Evolutionary conservation across 1,140 invertebrate species (phyloP).

Genomic region (Zaprionus lachaisei): DNA sequence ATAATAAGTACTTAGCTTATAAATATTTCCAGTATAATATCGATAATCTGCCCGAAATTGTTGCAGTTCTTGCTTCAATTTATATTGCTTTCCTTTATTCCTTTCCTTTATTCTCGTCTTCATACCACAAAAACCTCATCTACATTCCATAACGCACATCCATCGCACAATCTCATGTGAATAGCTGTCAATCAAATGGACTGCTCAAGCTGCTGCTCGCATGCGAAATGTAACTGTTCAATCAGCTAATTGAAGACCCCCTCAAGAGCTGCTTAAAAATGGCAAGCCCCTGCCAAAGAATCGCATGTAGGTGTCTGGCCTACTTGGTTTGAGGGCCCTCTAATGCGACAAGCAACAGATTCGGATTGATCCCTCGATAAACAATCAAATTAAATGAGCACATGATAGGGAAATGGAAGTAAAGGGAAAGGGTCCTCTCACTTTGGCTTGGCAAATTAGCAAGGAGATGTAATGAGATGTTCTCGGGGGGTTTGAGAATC

Average conservation of each 20-base stretch:
- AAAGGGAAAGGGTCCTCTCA: conserved; percentile 8
- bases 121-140: neutral
- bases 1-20: too few relatives aligned
- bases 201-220: neutral
- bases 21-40: too few relatives aligned
- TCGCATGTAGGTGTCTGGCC: neutral
- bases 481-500: neutral
- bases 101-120: neutral
- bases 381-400: conserved; percentile 76
- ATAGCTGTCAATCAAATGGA: conserved; percentile 6
- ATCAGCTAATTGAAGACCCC: conserved; percentile 35
- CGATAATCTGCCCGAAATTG: too few relatives aligned
- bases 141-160: neutral
- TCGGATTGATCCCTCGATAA: conserved; percentile 52
- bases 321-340: conserved; percentile 48
- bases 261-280: conserved; percentile 32
- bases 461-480: conserved; percentile 36
- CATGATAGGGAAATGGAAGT: conserved; percentile 28
- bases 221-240: conserved; percentile 3
- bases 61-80: neutral
- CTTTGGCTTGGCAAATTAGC: conserved; percentile 67
- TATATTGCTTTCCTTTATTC: neutral
- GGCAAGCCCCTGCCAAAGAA: neutral
- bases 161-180: neutral
- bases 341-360: conserved; percentile 60